Conservation (phyloP, 2,113 vertebrate species). For the Aegotheles bennettii region DNA sequence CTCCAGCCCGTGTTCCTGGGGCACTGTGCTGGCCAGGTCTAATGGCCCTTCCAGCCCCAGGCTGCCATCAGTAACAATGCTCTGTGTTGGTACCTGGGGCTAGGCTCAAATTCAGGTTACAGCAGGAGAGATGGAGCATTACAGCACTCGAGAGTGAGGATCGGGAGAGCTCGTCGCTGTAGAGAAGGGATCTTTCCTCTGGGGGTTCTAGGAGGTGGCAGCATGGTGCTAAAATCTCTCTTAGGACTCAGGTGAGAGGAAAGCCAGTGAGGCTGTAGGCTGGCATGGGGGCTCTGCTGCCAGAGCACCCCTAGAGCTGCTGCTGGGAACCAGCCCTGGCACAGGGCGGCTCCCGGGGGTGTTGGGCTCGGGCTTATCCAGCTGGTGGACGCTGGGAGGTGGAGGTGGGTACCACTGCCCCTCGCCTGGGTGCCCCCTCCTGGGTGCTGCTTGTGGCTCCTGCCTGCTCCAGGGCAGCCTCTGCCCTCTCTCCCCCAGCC, state of each 20-base stretch:
- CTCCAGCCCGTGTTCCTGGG: not conserved
- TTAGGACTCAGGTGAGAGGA: too few species aligned
- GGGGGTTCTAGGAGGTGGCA: not conserved
- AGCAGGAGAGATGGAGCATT: not conserved
- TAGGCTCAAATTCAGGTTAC: not conserved
- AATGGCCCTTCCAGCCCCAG: not conserved
- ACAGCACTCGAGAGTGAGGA: not conserved
- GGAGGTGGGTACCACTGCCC: too few species aligned
- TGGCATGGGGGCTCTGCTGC: too few species aligned
- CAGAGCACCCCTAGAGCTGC: too few species aligned
- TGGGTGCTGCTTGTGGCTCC: fast-evolving
- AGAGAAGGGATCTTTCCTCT: not conserved
- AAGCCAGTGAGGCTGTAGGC: too few species aligned
- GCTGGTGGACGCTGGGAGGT: too few species aligned
- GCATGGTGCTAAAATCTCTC: not conserved
- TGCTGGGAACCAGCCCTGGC: too few species aligned
- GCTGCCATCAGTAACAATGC: not conserved
- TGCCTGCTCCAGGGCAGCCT: not conserved
- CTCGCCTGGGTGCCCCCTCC: not conserved
- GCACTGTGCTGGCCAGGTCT: fast-evolving
- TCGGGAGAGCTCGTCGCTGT: not conserved
- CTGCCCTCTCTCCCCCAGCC: not conserved
- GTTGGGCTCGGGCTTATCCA: too few species aligned
- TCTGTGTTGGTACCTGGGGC: not conserved
- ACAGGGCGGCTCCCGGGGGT: too few species aligned